phyloP scores from a whole-genome alignment of 2,888 invertebrate species.

The Drosophila algonquin region DNA sequence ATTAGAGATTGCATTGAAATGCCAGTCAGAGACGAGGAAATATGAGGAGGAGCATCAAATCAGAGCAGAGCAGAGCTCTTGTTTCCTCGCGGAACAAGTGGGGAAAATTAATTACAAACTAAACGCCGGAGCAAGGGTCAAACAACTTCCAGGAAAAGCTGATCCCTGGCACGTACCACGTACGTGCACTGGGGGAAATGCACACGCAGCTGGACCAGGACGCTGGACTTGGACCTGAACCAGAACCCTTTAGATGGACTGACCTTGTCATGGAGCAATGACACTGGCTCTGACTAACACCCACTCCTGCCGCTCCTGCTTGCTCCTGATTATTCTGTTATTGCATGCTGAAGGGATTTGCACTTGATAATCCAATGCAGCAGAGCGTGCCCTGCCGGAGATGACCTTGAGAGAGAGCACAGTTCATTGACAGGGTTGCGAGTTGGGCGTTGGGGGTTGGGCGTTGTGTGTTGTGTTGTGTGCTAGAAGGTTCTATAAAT shows the following conservation, averaged over 20 bases:
- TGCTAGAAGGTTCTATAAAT: not conserved
- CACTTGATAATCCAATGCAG: slow-evolving; percentile 26
- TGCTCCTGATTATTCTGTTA: slow-evolving; percentile 24
- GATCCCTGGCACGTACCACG: slow-evolving; percentile 56
- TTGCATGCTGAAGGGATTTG: slow-evolving; percentile 27
- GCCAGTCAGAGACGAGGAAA: no score
- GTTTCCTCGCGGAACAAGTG: slow-evolving; percentile 37
- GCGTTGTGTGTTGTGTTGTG: not conserved
- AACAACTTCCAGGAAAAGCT: slow-evolving; percentile 28
- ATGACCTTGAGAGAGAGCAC: slow-evolving; percentile 17
- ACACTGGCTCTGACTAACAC: slow-evolving; percentile 12
- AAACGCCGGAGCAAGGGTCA: slow-evolving; percentile 25
- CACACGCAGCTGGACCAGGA: slow-evolving; percentile 22
- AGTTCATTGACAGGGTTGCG: slow-evolving; percentile 55
- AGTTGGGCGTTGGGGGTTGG: no score
- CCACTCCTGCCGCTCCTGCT: not conserved
- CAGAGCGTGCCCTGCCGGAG: not conserved
- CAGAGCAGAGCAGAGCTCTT: not conserved
- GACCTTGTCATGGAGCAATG: not conserved
- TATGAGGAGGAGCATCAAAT: not conserved
- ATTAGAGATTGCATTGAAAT: no score
- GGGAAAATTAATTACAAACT: slow-evolving; percentile 53
- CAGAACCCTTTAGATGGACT: slow-evolving; percentile 14
- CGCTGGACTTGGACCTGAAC: not conserved
- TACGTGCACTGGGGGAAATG: slow-evolving; percentile 22